Evolutionary conservation across 2,113 vertebrate genomes (phyloP).

Genomic region (Zosterops lateralis): DNA sequence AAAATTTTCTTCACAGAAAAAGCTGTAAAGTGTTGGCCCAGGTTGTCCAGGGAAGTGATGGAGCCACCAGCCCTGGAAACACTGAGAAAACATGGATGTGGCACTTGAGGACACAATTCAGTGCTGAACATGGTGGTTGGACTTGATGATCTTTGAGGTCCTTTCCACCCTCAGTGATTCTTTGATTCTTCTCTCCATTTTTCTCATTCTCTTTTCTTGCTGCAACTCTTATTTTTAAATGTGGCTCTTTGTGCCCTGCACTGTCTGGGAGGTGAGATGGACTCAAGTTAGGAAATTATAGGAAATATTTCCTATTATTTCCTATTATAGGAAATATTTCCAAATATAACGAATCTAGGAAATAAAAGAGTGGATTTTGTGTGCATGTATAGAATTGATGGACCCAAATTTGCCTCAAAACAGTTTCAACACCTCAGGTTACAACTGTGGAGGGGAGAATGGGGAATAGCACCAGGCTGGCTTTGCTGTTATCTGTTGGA

Average conservation of each 20-base stretch:
- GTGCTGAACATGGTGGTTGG: not conserved
- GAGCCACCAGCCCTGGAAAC: not conserved
- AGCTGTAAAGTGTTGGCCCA: not conserved
- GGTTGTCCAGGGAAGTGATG: not conserved
- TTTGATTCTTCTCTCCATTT: not conserved
- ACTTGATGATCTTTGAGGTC: not conserved
- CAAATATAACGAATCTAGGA: not conserved
- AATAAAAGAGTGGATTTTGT: too few relatives aligned
- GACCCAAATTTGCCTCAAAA: not conserved
- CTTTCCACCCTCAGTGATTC: not conserved
- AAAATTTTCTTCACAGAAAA: not conserved
- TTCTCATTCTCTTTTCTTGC: not conserved
- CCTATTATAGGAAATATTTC: not conserved
- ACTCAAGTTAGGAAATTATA: not conserved
- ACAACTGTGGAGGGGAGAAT: too few relatives aligned
- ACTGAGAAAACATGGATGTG: not conserved
- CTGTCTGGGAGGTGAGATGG: not conserved
- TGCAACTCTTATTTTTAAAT: not conserved
- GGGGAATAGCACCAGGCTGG: accelerated
- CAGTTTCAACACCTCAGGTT: not conserved
- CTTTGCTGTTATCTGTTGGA: not conserved
- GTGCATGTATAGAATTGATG: accelerated
- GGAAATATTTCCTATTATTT: not conserved
- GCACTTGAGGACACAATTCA: not conserved
- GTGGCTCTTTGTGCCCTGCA: not conserved